These are phyloP conservation scores for Limnothrissa miodon DNA, from an alignment of 2,113 vertebrate genomes.

Conservation along the genomic window DNA sequence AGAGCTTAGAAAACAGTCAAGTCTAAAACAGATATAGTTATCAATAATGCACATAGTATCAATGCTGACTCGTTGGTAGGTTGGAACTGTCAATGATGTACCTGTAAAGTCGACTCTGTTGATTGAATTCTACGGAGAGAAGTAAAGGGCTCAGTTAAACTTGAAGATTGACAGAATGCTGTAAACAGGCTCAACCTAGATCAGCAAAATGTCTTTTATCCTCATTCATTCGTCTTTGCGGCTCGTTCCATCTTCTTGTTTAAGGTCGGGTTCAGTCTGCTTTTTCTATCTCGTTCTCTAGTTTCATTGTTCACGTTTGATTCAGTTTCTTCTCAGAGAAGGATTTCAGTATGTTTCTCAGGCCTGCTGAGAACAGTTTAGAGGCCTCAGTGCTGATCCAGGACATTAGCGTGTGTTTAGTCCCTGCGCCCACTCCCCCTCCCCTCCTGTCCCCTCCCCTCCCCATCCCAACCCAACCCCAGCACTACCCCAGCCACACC, in stretches of 20 bases:
- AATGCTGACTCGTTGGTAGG: slow-evolving; percentile 26
- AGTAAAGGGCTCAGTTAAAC: slow-evolving; percentile 96
- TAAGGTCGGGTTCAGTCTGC: slow-evolving; percentile 28
- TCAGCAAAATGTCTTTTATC: slow-evolving; percentile 71
- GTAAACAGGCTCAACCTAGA: slow-evolving; percentile 99
- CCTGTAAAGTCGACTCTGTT: neutral
- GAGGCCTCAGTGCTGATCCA: slow-evolving; percentile 56
- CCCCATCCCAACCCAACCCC: slow-evolving; percentile 42
- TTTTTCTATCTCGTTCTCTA: neutral
- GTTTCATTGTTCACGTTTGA: slow-evolving; percentile 16
- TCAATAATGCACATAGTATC: slow-evolving; percentile 81
- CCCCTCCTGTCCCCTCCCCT: neutral
- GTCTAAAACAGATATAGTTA: slow-evolving; percentile 96
- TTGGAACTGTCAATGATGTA: neutral
- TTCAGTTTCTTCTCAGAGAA: slow-evolving; percentile 44
- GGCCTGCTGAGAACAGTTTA: slow-evolving; percentile 94
- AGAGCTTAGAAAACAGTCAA: slow-evolving; percentile 99
- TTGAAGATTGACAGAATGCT: slow-evolving; percentile 92
- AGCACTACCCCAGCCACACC: slow-evolving; percentile 71
- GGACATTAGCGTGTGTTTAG: slow-evolving; percentile 6
- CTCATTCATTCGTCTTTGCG: slow-evolving; percentile 58
- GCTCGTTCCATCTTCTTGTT: slow-evolving; percentile 36
- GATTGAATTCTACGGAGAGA: slow-evolving; percentile 85
- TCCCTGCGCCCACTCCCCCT: slow-evolving; percentile 1
- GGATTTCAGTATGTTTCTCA: slow-evolving; percentile 78